These are phyloP conservation scores for Diploscapter pachys DNA, from an alignment of 1,140 invertebrate species.

Conservation along the genomic window DNA sequence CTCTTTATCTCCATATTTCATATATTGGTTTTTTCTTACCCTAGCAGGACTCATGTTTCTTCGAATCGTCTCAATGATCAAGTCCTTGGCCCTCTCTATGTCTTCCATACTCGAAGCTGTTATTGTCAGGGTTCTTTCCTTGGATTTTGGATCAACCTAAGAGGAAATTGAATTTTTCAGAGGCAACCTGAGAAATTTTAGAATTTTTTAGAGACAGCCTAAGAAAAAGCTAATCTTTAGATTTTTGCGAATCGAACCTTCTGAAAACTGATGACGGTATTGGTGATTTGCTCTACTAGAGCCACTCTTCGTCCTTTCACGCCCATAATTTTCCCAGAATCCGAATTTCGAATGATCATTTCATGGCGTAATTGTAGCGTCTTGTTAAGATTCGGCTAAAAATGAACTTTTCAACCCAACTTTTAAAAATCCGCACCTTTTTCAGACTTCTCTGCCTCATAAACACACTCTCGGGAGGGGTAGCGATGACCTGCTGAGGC, in stretches of 20 bases:
- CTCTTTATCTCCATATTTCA: slow-evolving; percentile 17
- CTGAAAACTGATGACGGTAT: slow-evolving; percentile 95
- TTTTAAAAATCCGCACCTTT: slow-evolving; percentile 19
- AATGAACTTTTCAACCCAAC: slow-evolving; percentile 43
- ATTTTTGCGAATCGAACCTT: slow-evolving; percentile 66
- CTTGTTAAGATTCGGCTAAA: slow-evolving; percentile 40
- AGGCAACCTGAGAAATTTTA: neutral
- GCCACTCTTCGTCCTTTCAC: slow-evolving; percentile 92
- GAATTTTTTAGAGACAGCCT: neutral
- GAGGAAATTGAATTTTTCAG: neutral
- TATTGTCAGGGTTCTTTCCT: slow-evolving; percentile 47
- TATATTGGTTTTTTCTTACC: slow-evolving; percentile 30
- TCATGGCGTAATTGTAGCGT: slow-evolving; percentile 27
- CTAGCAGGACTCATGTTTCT: slow-evolving; percentile 51
- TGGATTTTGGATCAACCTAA: slow-evolving; percentile 42
- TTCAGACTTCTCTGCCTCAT: slow-evolving; percentile 21
- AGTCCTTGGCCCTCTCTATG: slow-evolving; percentile 46
- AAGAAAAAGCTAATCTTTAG: neutral
- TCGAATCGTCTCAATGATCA: slow-evolving; percentile 54
- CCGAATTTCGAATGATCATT: slow-evolving; percentile 35
- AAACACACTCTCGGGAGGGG: slow-evolving; percentile 6
- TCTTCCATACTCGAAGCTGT: slow-evolving; percentile 45
- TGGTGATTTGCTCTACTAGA: slow-evolving; percentile 94
- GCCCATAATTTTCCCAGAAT: slow-evolving; percentile 77
- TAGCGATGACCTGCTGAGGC: slow-evolving; percentile 4